These are phyloP conservation scores for Leucophenga montana DNA, from an alignment of 2,888 invertebrate species.

Conservation along the genomic window DNA sequence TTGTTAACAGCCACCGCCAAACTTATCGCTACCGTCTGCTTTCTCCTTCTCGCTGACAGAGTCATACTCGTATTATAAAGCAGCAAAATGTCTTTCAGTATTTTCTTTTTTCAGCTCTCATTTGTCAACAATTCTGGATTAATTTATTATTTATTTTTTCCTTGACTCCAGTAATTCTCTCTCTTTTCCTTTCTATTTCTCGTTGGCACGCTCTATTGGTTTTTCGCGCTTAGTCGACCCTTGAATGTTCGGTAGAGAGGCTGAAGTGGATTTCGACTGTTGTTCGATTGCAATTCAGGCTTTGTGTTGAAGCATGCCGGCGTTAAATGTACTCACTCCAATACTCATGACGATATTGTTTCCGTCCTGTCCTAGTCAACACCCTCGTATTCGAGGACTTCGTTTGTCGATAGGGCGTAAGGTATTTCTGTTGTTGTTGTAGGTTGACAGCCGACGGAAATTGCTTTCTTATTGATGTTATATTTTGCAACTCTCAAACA, in stretches of 20 bases:
- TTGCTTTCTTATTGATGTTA: slow-evolving; percentile 4
- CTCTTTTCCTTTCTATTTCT: background rate
- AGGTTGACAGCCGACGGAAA: slow-evolving; percentile 16
- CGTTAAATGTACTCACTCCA: background rate
- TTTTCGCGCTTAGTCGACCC: slow-evolving; percentile 23
- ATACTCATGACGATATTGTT: too few relatives aligned
- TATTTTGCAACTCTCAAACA: background rate
- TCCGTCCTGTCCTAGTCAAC: too few relatives aligned
- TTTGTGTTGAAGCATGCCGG: slow-evolving; percentile 3
- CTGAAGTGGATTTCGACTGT: background rate
- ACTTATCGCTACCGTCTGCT: too few relatives aligned
- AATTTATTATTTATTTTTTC: slow-evolving; percentile 27
- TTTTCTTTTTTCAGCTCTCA: background rate
- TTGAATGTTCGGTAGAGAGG: background rate
- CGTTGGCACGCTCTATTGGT: slow-evolving; percentile 21
- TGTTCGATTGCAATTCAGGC: background rate
- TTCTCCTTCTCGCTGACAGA: too few relatives aligned
- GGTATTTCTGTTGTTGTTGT: background rate
- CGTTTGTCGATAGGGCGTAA: background rate
- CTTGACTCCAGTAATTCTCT: background rate
- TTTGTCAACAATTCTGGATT: slow-evolving; percentile 15
- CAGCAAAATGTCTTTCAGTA: background rate
- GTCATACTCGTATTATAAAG: too few relatives aligned
- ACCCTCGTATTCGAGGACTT: too few relatives aligned
- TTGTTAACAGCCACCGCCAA: too few relatives aligned